These are phyloP conservation scores for Pammene aurita DNA, from an alignment of 2,888 invertebrate species.

Conservation along the genomic window DNA sequence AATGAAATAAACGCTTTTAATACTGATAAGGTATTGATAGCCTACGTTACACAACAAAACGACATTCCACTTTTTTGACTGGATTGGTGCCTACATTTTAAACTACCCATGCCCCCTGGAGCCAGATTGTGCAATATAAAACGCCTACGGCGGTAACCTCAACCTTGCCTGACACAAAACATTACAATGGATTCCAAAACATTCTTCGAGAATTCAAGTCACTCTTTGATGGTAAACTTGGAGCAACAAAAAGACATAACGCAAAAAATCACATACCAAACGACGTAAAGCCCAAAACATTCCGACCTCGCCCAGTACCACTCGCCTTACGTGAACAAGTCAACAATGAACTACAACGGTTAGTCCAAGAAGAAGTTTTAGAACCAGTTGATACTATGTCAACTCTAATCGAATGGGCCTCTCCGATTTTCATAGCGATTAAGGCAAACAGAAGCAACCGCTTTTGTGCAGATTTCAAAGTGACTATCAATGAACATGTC, in stretches of 20 bases:
- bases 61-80: no score
- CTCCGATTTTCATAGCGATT: conserved; percentile 1
- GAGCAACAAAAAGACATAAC: conserved; percentile 5
- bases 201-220: neutral
- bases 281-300: conserved; percentile 4
- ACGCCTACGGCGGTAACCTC: neutral
- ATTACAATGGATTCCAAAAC: neutral
- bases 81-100: conserved; percentile 6
- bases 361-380: conserved; percentile 8
- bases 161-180: neutral
- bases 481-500: conserved; percentile 14
- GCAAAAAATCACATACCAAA: neutral
- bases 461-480: conserved; percentile 12
- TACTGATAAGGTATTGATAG: conserved; percentile 4
- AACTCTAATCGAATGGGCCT: conserved; percentile 11
- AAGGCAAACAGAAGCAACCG: conserved; percentile 2
- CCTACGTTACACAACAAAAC: no score
- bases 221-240: conserved; percentile 8
- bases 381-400: conserved; percentile 10
- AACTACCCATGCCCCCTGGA: conserved; percentile 8
- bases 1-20: no score
- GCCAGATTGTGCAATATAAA: neutral
- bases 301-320: conserved; percentile 7
- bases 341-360: neutral
- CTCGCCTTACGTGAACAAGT: conserved; percentile 14